Evolutionary conservation across 2,797 vertebrate species (phyloP).

Genomic region (Epinephelus malabaricus): DNA sequence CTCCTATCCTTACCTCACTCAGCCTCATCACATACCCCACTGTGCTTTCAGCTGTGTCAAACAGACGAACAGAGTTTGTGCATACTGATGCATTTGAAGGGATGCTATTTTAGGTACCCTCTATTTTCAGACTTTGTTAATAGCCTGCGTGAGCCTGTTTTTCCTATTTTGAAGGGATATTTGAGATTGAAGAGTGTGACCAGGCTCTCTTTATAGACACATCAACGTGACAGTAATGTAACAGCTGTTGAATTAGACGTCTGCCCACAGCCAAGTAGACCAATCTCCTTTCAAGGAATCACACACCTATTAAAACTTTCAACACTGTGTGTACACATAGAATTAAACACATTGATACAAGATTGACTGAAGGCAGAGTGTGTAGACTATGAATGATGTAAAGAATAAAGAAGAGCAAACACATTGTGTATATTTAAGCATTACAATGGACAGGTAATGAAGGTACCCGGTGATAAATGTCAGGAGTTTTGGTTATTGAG

Average conservation of each 20-base stretch:
- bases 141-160: constrained; percentile 27
- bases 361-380: not conserved
- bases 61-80: constrained; percentile 28
- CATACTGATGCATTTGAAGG: constrained; percentile 29
- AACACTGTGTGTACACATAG: not conserved
- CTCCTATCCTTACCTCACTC: not conserved
- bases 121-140: constrained; percentile 66
- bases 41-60: constrained; percentile 32
- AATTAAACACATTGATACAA: not conserved
- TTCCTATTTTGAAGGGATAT: constrained; percentile 52
- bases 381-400: not conserved
- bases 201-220: not conserved
- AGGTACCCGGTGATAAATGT: not conserved
- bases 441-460: not conserved
- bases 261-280: not conserved
- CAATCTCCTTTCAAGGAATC: not conserved
- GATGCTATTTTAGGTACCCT: constrained; percentile 60
- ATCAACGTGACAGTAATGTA: constrained; percentile 11
- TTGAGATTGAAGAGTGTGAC: constrained; percentile 14
- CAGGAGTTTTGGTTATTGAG: not conserved
- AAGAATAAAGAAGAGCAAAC: not conserved
- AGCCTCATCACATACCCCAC: not conserved
- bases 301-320: not conserved
- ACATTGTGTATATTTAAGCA: not conserved
- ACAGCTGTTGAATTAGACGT: constrained; percentile 23